Base-by-base conservation (phyloP, 2,113 vertebrate species). In the Varanus salvator region DNA sequence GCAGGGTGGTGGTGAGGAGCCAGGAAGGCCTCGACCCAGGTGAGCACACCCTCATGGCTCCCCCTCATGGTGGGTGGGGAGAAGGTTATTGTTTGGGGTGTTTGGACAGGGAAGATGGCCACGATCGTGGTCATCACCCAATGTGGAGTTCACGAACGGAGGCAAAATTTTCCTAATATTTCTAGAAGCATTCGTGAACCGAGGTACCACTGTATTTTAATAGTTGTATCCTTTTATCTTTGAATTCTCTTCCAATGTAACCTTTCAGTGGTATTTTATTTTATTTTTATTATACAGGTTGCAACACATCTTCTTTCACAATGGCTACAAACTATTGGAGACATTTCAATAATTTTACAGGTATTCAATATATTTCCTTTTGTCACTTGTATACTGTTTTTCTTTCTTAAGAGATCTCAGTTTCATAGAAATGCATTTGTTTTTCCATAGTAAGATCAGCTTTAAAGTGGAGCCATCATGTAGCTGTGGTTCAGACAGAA, bases 201-300 rank as follows among this genome's bases (percentile, higher is more conserved):
- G 38, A 44, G 38, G 38, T 44, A 44, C 38, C 38, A 44, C 38
- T 44, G 38, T 44, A 44, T 86, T 80, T 64, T 12, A 64, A 72
- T 25, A 86, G 12, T 9, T n/a, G 21, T 27, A 38, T 7, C 54
- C 52, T 86, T 90, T 89, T 64, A 83, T 48, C 68, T 57, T 34
- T 80, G 9, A 75, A 72, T 57, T 15, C 57, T 84, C 57, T 90
- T 85, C 75, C 57, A 54, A 23, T 71, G 48, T 82, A 80, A 71
- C 34, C 38, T 80, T 64, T 85, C 75, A 85, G 34, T n/a, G 50
- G 9, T n/a, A 85, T 60, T 86, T 90, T 44, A 44, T 44, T 60
- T 52, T 29, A 85, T 52, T 72, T 86, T 85, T 64, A 81, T 44
- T 44, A 23, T 12, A 19, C 1, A 21, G 27, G 64, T 31, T 64